Conservation (phyloP, 1,140 invertebrate genomes). For the Drosophila murphyi region DNA sequence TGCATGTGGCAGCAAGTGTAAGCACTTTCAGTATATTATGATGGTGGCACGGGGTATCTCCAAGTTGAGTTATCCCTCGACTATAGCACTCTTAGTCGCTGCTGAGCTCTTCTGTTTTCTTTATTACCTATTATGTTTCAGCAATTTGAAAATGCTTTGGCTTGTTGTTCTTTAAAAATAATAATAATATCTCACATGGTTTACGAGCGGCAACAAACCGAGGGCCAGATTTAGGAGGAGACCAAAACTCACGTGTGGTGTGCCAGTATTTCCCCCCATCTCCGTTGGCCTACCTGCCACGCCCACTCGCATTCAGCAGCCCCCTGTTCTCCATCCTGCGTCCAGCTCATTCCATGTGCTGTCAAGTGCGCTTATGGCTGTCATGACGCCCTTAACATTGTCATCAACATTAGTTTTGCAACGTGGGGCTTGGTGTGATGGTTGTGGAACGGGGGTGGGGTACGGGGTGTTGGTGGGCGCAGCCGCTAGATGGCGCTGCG, state of each 20-base stretch:
- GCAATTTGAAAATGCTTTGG: slow-evolving; percentile 34
- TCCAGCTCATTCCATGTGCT: slow-evolving; percentile 40
- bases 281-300: no score
- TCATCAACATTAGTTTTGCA: slow-evolving; percentile 80
- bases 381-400: slow-evolving; percentile 83
- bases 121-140: slow-evolving; percentile 16
- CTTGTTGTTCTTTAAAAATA: slow-evolving; percentile 36
- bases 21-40: no score
- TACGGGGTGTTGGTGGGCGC: neutral
- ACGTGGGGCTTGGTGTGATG: neutral
- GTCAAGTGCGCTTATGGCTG: slow-evolving; percentile 82
- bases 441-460: slow-evolving; percentile 1
- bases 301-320: neutral
- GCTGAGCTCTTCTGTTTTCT: neutral
- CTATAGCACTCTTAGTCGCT: neutral
- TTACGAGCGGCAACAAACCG: slow-evolving; percentile 20
- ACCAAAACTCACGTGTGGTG: slow-evolving; percentile 34
- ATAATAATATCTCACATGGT: slow-evolving; percentile 52
- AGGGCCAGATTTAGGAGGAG: slow-evolving; percentile 9
- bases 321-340: no score
- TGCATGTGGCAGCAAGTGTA: no score
- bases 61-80: neutral
- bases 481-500: slow-evolving; percentile 49
- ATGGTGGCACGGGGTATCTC: neutral
- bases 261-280: slow-evolving; percentile 52